These are phyloP conservation scores for Ceuthmochares aereus DNA, from an alignment of 2,113 vertebrate genomes.

Conservation along the genomic window DNA sequence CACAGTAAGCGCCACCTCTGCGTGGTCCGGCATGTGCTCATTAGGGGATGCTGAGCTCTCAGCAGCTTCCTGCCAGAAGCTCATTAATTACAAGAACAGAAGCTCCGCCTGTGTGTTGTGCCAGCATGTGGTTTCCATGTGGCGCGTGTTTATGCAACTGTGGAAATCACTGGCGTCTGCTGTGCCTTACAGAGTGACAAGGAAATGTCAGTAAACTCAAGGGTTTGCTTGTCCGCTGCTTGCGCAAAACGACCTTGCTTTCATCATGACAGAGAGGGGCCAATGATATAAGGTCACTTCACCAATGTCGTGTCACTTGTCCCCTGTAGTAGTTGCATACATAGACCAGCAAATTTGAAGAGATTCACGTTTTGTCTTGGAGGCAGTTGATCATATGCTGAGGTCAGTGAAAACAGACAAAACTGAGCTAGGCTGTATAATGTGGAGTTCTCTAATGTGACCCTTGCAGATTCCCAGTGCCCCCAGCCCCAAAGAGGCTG, in stretches of 20 bases:
- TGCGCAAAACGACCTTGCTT: neutral
- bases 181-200: neutral
- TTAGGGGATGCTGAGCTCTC: slow-evolving; percentile 29
- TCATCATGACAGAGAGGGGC: neutral
- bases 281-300: neutral
- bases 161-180: neutral
- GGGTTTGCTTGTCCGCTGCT: fast-evolving
- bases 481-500: neutral
- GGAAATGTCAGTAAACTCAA: neutral
- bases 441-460: fast-evolving
- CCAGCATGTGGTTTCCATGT: neutral
- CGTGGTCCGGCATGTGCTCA: neutral
- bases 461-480: neutral
- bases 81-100: slow-evolving; percentile 57
- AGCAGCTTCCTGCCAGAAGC: slow-evolving; percentile 19
- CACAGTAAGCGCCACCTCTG: neutral
- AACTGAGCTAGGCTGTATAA: neutral
- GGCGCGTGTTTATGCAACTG: slow-evolving; percentile 42
- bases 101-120: neutral
- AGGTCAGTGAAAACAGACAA: neutral
- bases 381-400: neutral
- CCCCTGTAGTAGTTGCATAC: neutral
- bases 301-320: neutral
- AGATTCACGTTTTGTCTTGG: neutral
- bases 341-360: neutral